Base-by-base conservation (phyloP, 2,113 vertebrate genomes). In the Craseonycteris thonglongyai region DNA sequence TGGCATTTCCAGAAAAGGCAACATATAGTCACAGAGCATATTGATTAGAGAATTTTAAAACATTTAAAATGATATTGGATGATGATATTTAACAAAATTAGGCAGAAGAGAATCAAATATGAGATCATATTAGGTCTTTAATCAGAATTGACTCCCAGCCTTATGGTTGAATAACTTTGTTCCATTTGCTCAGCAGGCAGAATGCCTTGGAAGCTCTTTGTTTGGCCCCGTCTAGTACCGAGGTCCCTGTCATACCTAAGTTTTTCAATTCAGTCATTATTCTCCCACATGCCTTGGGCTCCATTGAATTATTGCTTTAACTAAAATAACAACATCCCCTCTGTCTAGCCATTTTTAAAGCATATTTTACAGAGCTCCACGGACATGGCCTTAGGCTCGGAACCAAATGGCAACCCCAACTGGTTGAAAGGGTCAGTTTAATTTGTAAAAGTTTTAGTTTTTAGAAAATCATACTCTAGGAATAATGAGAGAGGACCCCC, bases 401-500 rank as follows among this genome's bases (percentile, higher is more conserved):
- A 82, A 94, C 72, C 96, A 97, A 33, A 18, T 96, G 97, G 94
- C 96, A 94, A 19, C 45, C 83, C 54, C 11, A 35, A 18, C n/a
- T 93, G 69, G 58, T 75, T 91, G 82, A 78, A 92, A 92, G 59
- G 49, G 28, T 96, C 89, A 91, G 33, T 80, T 92, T 45, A 16
- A 76, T 95, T 91, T 76, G 47, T 78, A 79, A 97, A 72, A 68
- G 54, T 94, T 94, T 96, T 87, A 47, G 79, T 96, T 96, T 91
- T 96, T 97, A 91, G 96, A 97, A 97, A 97, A 96, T 89, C 86
- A 91, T 93, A 80, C 35, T 96, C 74, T 75, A 86, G 80, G 88
- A 97, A 88, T 90, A 78, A 63, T 47, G 66, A 96, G 45, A 63
- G 24, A n/a, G n/a, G n/a, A n/a, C n/a, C n/a, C n/a, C n/a, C n/a